These are phyloP conservation scores for Pseudachorutes palmiensis DNA, from an alignment of 1,140 invertebrate genomes.

Conservation along the genomic window DNA sequence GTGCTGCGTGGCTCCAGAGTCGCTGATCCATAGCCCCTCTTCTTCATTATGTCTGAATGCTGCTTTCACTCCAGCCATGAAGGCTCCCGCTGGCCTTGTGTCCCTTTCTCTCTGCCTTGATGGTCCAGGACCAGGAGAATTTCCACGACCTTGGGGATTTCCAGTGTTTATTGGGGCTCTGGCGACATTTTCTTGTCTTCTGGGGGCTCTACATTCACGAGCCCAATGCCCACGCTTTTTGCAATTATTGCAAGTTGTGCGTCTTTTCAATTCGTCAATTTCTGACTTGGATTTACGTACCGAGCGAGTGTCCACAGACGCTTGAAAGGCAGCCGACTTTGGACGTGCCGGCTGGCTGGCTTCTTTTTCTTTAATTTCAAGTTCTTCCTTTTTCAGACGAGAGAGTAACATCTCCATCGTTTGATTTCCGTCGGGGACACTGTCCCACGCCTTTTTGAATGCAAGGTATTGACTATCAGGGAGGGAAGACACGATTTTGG, in stretches of 20 bases:
- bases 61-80: neutral
- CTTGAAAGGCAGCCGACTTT: no score
- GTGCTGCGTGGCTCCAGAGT: neutral
- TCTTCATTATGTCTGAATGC: neutral
- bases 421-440: constrained; percentile 7
- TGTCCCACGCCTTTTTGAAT: constrained; percentile 17
- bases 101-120: constrained; percentile 6
- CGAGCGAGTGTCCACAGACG: no score
- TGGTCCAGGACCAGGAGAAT: no score
- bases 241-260: constrained; percentile 9
- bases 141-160: no score
- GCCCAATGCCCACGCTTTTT: constrained; percentile 15
- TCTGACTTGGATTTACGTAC: neutral
- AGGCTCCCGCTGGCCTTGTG: neutral
- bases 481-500: constrained; percentile 11
- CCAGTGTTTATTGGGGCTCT: no score
- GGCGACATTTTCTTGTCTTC: neutral
- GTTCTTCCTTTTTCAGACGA: constrained; percentile 1
- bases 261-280: constrained; percentile 11
- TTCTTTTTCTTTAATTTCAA: neutral
- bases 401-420: neutral
- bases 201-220: constrained; percentile 1
- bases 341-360: no score
- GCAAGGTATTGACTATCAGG: constrained; percentile 2
- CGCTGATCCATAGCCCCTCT: neutral